phyloP scores from a whole-genome alignment of 2,797 vertebrate species.

The Karalla daura region DNA sequence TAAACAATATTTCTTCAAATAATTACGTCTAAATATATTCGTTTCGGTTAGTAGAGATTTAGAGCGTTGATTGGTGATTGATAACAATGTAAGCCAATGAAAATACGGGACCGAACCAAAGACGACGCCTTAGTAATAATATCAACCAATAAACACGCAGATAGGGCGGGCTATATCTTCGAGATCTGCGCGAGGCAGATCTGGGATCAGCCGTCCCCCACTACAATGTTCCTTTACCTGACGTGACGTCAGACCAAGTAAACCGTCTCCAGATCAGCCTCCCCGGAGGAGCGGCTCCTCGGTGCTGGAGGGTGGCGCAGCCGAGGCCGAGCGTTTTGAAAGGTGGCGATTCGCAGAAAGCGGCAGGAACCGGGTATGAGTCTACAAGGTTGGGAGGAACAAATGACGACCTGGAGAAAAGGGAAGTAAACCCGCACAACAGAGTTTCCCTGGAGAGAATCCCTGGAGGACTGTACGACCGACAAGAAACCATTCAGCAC shows the following conservation, averaged over 20 bases:
- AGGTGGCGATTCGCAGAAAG: constrained; percentile 37
- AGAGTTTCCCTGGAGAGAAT: constrained; percentile 21
- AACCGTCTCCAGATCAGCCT: constrained; percentile 66
- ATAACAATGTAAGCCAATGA: constrained; percentile 30
- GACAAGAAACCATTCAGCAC: constrained; percentile 34
- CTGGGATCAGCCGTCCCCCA: constrained; percentile 46
- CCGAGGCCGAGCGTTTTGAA: constrained; percentile 70
- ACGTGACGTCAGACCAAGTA: neutral
- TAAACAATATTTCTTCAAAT: neutral
- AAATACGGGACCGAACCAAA: neutral
- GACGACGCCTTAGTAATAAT: constrained; percentile 16
- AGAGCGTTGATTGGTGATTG: constrained; percentile 28
- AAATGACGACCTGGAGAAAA: constrained; percentile 1
- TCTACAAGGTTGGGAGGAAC: constrained; percentile 4
- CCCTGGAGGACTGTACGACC: constrained; percentile 24
- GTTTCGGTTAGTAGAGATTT: constrained; percentile 14
- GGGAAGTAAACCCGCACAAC: neutral
- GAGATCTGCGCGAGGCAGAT: constrained; percentile 18
- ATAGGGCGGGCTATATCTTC: neutral
- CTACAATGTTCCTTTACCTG: rapidly evolving
- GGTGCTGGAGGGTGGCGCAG: constrained; percentile 45
- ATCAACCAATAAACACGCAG: constrained; percentile 56
- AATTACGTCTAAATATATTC: neutral
- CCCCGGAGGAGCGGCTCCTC: constrained; percentile 29
- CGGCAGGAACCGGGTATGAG: constrained; percentile 28